A percentile compares a stretch with the other conserved stretches of the same genome.
These are phyloP conservation scores for Ethmia dodecea DNA, from an alignment of 2,888 invertebrate species.

Conservation along the genomic window DNA sequence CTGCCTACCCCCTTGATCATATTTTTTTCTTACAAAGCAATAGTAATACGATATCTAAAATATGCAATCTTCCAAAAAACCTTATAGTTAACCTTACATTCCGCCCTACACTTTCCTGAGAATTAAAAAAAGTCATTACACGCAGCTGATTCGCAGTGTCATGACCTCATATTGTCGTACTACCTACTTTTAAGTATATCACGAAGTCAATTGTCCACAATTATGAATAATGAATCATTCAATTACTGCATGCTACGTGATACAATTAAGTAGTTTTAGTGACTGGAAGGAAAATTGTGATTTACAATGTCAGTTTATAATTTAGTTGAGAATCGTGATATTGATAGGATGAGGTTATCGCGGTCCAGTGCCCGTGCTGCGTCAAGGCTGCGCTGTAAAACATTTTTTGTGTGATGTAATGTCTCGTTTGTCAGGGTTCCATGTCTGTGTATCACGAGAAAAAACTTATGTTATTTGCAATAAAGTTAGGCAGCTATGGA, in stretches of 20 bases:
- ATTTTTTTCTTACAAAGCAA: too few species aligned
- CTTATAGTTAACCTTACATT: too few species aligned
- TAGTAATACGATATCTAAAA: too few species aligned
- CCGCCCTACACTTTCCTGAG: too few species aligned
- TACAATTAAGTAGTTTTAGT: conserved; percentile 1
- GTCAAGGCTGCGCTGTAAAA: conserved; percentile 3
- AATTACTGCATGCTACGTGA: conserved; percentile 5
- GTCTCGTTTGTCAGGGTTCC: not conserved
- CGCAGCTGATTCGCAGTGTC: too few species aligned
- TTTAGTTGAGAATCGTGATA: conserved; percentile 5
- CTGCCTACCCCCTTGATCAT: too few species aligned
- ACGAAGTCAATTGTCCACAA: not conserved
- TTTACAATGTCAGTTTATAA: conserved; percentile 9
- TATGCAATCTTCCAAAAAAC: too few species aligned
- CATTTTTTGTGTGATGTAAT: conserved; percentile 1
- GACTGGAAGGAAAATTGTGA: not conserved
- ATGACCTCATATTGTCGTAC: too few species aligned
- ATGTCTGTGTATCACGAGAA: not conserved
- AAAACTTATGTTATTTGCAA: not conserved
- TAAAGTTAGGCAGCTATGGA: too few species aligned
- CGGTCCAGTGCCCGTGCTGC: conserved; percentile 3
- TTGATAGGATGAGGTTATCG: conserved; percentile 9
- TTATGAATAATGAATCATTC: conserved; percentile 3
- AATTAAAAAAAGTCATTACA: too few species aligned
- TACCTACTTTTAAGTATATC: too few species aligned